These are phyloP conservation scores for Mus pahari DNA, from an alignment of 2,113 vertebrate species.

Conservation along the genomic window DNA sequence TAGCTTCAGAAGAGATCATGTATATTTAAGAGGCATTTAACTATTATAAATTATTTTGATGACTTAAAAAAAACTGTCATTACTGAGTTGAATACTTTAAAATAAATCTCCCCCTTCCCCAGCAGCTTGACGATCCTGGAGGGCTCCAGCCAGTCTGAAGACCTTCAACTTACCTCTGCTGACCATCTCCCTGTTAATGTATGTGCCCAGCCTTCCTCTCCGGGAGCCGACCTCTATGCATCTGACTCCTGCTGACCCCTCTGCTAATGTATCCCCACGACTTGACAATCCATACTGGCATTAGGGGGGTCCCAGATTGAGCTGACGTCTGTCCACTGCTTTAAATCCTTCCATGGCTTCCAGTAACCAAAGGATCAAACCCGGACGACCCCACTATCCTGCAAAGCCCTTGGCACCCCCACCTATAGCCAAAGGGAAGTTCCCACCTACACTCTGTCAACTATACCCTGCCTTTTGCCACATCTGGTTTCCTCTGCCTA, in stretches of 20 bases:
- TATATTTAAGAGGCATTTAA: too few species aligned
- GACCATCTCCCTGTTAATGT: not conserved
- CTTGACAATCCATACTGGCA: not conserved
- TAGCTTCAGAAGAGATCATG: too few species aligned
- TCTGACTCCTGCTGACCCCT: not conserved
- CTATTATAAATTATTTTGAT: too few species aligned
- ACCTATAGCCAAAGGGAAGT: not conserved
- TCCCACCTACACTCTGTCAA: not conserved
- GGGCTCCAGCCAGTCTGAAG: not conserved
- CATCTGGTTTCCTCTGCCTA: not conserved
- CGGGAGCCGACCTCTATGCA: too few species aligned
- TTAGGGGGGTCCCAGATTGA: not conserved
- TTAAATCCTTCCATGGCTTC: not conserved
- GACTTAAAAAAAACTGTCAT: too few species aligned
- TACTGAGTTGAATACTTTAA: too few species aligned
- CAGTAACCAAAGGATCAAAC: not conserved
- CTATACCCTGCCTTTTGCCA: not conserved
- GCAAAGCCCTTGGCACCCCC: not conserved
- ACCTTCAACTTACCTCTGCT: not conserved
- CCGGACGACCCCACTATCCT: not conserved
- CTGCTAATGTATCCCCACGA: not conserved
- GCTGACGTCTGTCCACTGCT: not conserved
- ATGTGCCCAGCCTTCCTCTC: not conserved
- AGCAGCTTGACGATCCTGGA: accelerated
- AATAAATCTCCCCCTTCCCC: too few species aligned